These are phyloP conservation scores for Lepus townsendii DNA, from an alignment of 2,797 vertebrate genomes.

Conservation along the genomic window DNA sequence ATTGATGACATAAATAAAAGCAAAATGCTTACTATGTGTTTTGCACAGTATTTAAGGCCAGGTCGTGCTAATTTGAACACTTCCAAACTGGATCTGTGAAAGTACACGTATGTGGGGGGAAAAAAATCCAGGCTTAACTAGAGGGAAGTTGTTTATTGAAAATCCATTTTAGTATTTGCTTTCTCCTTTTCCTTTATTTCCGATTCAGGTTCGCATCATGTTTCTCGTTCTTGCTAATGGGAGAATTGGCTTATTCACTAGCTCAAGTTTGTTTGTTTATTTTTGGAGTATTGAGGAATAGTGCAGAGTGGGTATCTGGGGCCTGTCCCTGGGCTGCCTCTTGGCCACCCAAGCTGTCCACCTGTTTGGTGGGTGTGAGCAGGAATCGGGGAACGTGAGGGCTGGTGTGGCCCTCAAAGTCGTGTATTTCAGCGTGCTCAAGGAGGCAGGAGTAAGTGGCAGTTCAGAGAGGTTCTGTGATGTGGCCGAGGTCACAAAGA, in stretches of 20 bases:
- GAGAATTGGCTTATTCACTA: background rate
- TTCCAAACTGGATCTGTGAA: constrained; percentile 71
- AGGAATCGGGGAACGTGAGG: background rate
- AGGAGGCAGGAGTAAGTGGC: background rate
- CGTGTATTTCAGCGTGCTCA: background rate
- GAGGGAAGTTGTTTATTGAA: background rate
- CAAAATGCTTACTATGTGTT: constrained; percentile 84
- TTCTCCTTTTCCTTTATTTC: background rate
- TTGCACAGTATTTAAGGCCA: constrained; percentile 84
- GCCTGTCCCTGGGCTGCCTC: background rate
- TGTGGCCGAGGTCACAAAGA: background rate
- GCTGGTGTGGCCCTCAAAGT: background rate
- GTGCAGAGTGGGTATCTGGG: rapidly evolving
- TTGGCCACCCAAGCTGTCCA: too few species aligned
- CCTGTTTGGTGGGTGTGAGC: background rate
- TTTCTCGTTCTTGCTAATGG: background rate
- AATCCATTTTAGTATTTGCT: background rate
- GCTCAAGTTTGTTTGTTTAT: background rate
- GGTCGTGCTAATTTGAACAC: constrained; percentile 85
- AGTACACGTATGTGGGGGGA: background rate
- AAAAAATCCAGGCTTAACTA: constrained; percentile 62
- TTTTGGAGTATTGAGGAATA: background rate
- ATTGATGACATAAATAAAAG: constrained; percentile 86
- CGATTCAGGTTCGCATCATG: background rate
- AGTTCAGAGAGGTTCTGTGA: constrained; percentile 18